phyloP scores from a whole-genome alignment of 2,888 invertebrate genomes.

The Atrina japonica region DNA sequence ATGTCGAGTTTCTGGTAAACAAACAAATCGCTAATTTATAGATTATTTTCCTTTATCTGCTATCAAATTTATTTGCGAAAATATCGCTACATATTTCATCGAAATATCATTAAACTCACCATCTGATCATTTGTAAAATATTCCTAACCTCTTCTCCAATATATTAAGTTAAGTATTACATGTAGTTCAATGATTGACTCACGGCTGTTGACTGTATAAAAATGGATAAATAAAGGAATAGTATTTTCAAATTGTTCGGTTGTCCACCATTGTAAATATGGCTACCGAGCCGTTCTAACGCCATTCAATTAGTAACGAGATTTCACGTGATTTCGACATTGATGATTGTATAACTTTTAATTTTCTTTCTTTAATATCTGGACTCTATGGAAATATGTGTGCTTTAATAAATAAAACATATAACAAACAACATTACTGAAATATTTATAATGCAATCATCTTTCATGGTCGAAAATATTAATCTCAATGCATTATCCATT shows the following conservation, averaged over 20 bases:
- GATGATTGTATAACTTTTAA: too few relatives aligned
- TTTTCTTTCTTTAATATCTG: too few relatives aligned
- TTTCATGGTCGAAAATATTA: not conserved
- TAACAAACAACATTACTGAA: too few relatives aligned
- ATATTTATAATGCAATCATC: too few relatives aligned
- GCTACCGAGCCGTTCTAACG: constrained; percentile 68
- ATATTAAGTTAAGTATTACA: constrained; percentile 8
- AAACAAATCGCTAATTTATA: not conserved
- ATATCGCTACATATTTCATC: constrained; percentile 5
- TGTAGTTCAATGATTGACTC: constrained; percentile 10
- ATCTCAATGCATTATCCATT: not conserved
- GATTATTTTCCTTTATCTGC: not conserved
- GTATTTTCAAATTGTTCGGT: constrained; percentile 27
- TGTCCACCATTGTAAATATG: constrained; percentile 68
- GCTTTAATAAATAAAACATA: too few relatives aligned
- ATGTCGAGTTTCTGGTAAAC: too few relatives aligned
- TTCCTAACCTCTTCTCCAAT: constrained; percentile 8
- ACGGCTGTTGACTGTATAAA: constrained; percentile 11
- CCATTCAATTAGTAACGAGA: constrained; percentile 68
- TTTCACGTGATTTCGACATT: constrained; percentile 34
- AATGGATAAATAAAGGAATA: constrained; percentile 27
- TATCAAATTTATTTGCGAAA: constrained; percentile 20
- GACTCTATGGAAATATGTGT: not conserved
- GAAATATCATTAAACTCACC: not conserved
- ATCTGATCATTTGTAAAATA: constrained; percentile 6